Percentiles rank a stretch among this genome's conserved stretches.
These are phyloP conservation scores for Turnix velox DNA, from an alignment of 2,113 vertebrate genomes.

Conservation along the genomic window DNA sequence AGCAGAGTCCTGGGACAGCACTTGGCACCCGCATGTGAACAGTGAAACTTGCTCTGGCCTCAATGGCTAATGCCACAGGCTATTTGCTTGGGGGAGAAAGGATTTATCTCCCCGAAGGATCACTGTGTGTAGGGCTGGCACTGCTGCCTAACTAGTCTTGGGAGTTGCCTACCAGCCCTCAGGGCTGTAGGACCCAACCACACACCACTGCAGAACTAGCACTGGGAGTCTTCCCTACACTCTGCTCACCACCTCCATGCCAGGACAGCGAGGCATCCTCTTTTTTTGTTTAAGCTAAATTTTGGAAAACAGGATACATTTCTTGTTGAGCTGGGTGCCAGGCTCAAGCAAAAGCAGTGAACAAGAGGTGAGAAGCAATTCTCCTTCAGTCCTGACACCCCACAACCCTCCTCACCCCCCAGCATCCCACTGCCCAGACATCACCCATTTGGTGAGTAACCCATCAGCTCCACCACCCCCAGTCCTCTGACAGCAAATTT, in stretches of 20 bases:
- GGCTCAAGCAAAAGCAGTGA: background rate
- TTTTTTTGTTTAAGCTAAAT: background rate
- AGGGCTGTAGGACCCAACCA: fast-evolving
- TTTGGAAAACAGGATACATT: background rate
- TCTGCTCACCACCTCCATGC: background rate
- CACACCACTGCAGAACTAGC: background rate
- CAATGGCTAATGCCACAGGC: background rate
- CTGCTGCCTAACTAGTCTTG: fast-evolving
- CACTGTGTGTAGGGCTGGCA: background rate
- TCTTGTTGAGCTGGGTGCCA: background rate
- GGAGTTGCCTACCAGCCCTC: background rate
- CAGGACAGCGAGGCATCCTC: background rate
- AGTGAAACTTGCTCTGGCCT: background rate
- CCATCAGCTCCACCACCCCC: background rate
- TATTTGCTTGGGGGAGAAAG: background rate
- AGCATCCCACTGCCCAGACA: background rate
- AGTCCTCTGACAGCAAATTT: background rate
- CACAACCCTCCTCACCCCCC: background rate
- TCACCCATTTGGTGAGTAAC: background rate
- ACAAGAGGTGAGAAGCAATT: background rate
- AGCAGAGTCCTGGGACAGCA: background rate
- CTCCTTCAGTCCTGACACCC: background rate
- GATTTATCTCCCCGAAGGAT: background rate
- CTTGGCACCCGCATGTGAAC: background rate
- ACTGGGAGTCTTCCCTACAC: background rate